These are phyloP conservation scores for Danionella cerebrum DNA, from an alignment of 2,113 vertebrate genomes.

Conservation along the genomic window DNA sequence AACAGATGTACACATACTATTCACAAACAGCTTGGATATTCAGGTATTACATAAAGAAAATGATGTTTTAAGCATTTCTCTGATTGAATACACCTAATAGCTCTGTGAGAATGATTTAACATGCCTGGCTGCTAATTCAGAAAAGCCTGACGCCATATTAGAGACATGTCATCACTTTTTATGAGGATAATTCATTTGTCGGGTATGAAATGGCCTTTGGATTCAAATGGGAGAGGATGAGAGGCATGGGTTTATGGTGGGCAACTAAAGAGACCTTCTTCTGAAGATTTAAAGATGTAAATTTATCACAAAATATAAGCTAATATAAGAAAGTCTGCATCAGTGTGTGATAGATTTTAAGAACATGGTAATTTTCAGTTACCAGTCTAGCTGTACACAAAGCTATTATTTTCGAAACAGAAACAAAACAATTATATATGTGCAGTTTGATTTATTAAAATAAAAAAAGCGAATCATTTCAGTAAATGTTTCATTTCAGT, in stretches of 20 bases:
- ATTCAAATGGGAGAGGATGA: constrained; percentile 17
- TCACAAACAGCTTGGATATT: not conserved
- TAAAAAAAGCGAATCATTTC: too few species aligned
- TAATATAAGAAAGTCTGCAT: not conserved
- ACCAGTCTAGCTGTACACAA: not conserved
- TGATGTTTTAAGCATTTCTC: constrained; percentile 17
- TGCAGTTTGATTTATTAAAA: too few species aligned
- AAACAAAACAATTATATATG: too few species aligned
- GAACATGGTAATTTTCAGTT: not conserved
- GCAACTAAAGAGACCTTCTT: constrained; percentile 29
- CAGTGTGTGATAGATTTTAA: not conserved
- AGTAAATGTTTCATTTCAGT: too few species aligned
- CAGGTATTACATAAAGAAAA: not conserved
- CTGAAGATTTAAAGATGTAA: constrained; percentile 28
- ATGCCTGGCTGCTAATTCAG: constrained; percentile 37
- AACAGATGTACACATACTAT: not conserved
- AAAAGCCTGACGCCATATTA: constrained; percentile 39
- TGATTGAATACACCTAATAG: constrained; percentile 20
- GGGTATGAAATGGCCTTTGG: constrained; percentile 38
- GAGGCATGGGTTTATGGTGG: constrained; percentile 7
- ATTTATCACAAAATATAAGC: not conserved
- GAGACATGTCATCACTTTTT: constrained; percentile 31
- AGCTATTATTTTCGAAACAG: too few species aligned
- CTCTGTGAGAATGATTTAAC: constrained; percentile 36
- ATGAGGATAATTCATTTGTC: constrained; percentile 36